Conservation (phyloP, 2,797 vertebrate genomes). For the Adrianichthys oophorus region DNA sequence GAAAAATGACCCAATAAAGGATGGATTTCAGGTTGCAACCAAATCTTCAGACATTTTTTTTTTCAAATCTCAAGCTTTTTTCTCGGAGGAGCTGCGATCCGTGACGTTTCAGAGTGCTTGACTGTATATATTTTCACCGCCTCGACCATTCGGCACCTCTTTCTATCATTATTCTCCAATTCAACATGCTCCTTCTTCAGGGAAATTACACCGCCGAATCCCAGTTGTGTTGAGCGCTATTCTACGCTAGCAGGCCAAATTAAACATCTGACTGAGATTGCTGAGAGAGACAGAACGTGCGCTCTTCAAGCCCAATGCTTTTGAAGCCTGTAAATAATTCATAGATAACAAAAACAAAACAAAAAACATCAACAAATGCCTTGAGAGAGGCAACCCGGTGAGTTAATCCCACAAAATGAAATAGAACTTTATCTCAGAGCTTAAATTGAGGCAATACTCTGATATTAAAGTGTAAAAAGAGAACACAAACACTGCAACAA, state of each 20-base stretch:
- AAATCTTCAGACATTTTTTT: conserved; percentile 10
- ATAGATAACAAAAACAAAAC: conserved; percentile 82
- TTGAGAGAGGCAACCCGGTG: conserved; percentile 74
- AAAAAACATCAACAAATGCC: conserved; percentile 76
- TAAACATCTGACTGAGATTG: conserved; percentile 76
- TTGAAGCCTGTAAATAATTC: conserved; percentile 83
- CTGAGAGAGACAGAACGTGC: conserved; percentile 64
- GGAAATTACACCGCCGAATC: conserved; percentile 77
- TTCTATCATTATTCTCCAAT: conserved; percentile 77
- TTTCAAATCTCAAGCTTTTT: neutral
- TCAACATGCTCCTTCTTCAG: conserved; percentile 74
- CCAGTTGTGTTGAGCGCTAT: conserved; percentile 64
- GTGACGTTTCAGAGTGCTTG: conserved; percentile 37
- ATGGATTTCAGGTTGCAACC: conserved; percentile 20
- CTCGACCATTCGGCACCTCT: conserved; percentile 67
- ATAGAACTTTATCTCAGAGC: conserved; percentile 79
- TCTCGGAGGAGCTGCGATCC: conserved; percentile 38
- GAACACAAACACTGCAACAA: conserved; percentile 76
- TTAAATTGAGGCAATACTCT: conserved; percentile 81
- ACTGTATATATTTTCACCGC: conserved; percentile 56
- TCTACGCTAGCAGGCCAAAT: conserved; percentile 76
- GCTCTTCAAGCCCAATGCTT: conserved; percentile 54
- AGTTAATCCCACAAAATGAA: conserved; percentile 84
- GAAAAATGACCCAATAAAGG: conserved; percentile 42
- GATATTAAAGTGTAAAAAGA: conserved; percentile 82